Base-by-base conservation (phyloP, 2,797 vertebrate species). In the Sylvilagus floridanus region DNA sequence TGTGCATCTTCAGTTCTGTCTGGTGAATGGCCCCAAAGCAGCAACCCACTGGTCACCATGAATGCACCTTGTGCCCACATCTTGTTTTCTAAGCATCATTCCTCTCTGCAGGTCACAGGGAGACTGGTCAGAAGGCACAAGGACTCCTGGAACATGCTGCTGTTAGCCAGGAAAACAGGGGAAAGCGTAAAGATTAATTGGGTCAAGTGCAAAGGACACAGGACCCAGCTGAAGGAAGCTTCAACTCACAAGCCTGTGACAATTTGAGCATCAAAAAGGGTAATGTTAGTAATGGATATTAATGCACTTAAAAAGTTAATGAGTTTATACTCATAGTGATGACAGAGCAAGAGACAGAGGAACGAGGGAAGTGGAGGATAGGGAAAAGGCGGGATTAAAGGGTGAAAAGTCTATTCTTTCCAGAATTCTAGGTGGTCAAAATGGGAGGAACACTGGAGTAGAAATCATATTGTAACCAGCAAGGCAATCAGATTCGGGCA, bases 261-360 rank as follows among this genome's bases (percentile, higher is more conserved):
- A 54, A 94, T 94, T 65, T 95, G 66, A 86, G 21, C 76, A 85
- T 90, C 71, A 37, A 83, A 90, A 94, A 84, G 77, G 30, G 47
- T 77, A 78, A 54, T 50, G 19, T 92, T 89, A 77, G 24, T 83
- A 77, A 78, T 54, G 50, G 79, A 69, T 87, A 71, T 93, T 87
- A 94, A 86, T 76, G 86, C 47, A 69, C 0, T 84, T 73, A 69
- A 88, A 89, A 95, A 78, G 79, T 60, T 77, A 94, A 91, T 89
- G 62, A 52, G 66, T 85, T 73, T 77, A 37, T 57, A 57, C 54
- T 57, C 54, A 57, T 69, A 28, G 19, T 79, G 21, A 69, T 57
- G 65, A 69, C 77, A 84, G 78, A 50, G n/a, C 5, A 2, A 47
- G 57, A 28, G 63, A 52, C 35, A 66, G 79, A 50, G 57, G 5